A percentile compares a stretch with the other conserved stretches of the same genome.
Conservation (phyloP, 2,888 invertebrate species). For the Cheiracanthium punctorium region DNA sequence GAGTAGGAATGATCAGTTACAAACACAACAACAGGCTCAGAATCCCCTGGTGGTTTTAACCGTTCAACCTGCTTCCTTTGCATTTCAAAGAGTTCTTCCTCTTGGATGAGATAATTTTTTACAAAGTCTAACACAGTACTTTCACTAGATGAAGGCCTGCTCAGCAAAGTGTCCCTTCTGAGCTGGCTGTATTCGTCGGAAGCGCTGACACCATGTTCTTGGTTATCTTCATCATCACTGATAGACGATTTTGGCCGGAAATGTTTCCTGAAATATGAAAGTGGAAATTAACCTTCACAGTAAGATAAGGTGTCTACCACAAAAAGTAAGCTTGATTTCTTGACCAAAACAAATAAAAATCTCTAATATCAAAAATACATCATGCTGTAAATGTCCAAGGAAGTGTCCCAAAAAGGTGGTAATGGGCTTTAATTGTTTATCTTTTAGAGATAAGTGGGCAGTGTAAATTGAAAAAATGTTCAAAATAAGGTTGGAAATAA, state of each 20-base stretch:
- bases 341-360: no score
- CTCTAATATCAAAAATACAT: no score
- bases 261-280: slow-evolving; percentile 82
- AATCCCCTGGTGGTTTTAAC: slow-evolving; percentile 73
- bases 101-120: slow-evolving; percentile 73
- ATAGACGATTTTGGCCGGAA: slow-evolving; percentile 52
- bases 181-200: slow-evolving; percentile 45
- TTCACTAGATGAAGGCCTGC: slow-evolving; percentile 30
- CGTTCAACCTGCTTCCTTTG: slow-evolving; percentile 77
- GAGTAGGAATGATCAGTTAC: slow-evolving; percentile 74
- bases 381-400: no score
- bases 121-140: slow-evolving; percentile 52
- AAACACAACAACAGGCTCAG: slow-evolving; percentile 73
- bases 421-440: no score
- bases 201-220: slow-evolving; percentile 37
- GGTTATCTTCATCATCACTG: slow-evolving; percentile 35
- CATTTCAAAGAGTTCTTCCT: slow-evolving; percentile 77
- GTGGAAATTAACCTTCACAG: no score
- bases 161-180: slow-evolving; percentile 38
- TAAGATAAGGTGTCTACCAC: no score
- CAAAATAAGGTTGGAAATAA: no score
- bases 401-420: no score
- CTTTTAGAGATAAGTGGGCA: no score
- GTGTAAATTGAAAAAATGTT: no score
- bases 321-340: no score